Evolutionary conservation across 2,797 vertebrate species (phyloP).

Genomic region (Toxotes lorentzi): DNA sequence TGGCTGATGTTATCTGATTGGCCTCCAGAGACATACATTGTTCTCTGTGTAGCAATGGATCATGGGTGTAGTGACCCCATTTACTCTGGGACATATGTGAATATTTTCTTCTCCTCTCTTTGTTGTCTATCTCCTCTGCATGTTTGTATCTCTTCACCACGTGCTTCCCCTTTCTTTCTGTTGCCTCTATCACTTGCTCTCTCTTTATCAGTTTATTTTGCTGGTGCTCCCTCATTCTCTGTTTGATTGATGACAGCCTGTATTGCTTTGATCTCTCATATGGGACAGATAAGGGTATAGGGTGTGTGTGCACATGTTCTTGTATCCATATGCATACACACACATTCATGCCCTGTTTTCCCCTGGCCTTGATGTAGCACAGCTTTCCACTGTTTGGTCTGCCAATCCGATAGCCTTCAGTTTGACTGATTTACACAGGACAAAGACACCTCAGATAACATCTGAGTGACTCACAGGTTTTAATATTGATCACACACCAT

Average conservation of each 20-base stretch:
- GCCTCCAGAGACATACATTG: slow-evolving; percentile 64
- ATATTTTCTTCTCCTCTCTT: slow-evolving; percentile 19
- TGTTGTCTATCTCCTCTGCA: neutral
- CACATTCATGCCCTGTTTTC: slow-evolving; percentile 38
- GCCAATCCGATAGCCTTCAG: slow-evolving; percentile 64
- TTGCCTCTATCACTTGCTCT: slow-evolving; percentile 47
- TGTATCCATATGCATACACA: slow-evolving; percentile 16
- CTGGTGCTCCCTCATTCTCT: slow-evolving; percentile 66
- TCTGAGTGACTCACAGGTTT: slow-evolving; percentile 44
- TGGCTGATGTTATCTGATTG: slow-evolving; percentile 75
- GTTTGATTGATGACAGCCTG: slow-evolving; percentile 67
- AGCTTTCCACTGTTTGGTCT: slow-evolving; percentile 68
- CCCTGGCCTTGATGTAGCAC: slow-evolving; percentile 53
- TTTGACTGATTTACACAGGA: slow-evolving; percentile 44
- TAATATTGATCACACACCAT: slow-evolving; percentile 50
- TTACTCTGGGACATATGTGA: slow-evolving; percentile 56
- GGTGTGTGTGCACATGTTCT: slow-evolving; percentile 29
- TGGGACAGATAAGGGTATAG: slow-evolving; percentile 73
- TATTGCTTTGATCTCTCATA: slow-evolving; percentile 81
- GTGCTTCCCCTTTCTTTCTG: slow-evolving; percentile 33
- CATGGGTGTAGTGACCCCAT: slow-evolving; percentile 70
- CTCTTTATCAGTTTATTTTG: slow-evolving; percentile 73
- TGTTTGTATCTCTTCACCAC: slow-evolving; percentile 11
- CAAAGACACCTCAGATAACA: slow-evolving; percentile 60
- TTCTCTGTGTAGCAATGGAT: slow-evolving; percentile 64